These are phyloP conservation scores for Mactromeris polynyma DNA, from an alignment of 2,888 invertebrate genomes.

Conservation along the genomic window DNA sequence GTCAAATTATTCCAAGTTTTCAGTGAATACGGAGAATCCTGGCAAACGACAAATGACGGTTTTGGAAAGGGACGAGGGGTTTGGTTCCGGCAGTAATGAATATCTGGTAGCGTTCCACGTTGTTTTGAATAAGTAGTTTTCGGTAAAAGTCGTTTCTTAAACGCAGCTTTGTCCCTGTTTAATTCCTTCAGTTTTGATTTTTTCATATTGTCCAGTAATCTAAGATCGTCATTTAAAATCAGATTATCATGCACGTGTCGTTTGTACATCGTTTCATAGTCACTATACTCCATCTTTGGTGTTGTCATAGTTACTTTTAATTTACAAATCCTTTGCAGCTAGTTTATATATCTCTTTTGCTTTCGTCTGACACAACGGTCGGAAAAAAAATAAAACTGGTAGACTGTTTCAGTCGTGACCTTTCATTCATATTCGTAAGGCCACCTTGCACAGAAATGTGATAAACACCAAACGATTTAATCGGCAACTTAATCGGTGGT, in stretches of 20 bases:
- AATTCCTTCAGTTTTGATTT: conserved; percentile 44
- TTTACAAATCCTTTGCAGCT: background rate
- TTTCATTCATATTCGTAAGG: too few species aligned
- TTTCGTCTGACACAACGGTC: too few species aligned
- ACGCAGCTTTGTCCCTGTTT: conserved; percentile 30
- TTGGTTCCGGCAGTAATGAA: background rate
- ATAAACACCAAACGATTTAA: background rate
- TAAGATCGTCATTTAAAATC: conserved; percentile 45
- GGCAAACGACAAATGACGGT: conserved; percentile 51
- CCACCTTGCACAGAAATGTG: background rate
- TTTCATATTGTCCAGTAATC: conserved; percentile 34
- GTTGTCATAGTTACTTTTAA: conserved; percentile 15
- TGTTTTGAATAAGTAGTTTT: conserved; percentile 23
- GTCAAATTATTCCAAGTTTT: conserved; percentile 57
- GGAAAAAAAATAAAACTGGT: too few species aligned
- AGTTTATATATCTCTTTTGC: too few species aligned
- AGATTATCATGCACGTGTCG: conserved; percentile 56
- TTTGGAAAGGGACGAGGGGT: conserved; percentile 4
- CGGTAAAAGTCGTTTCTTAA: conserved; percentile 33
- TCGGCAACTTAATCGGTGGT: background rate
- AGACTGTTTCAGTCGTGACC: too few species aligned
- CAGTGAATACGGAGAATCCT: conserved; percentile 50
- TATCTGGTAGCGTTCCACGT: background rate
- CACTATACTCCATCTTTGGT: conserved; percentile 4
- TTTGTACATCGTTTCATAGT: conserved; percentile 53